Evolutionary conservation across 2,888 invertebrate genomes (phyloP), one percentile per base, ranked within the genome.

Genomic region (Gandaritis pyraliata): DNA sequence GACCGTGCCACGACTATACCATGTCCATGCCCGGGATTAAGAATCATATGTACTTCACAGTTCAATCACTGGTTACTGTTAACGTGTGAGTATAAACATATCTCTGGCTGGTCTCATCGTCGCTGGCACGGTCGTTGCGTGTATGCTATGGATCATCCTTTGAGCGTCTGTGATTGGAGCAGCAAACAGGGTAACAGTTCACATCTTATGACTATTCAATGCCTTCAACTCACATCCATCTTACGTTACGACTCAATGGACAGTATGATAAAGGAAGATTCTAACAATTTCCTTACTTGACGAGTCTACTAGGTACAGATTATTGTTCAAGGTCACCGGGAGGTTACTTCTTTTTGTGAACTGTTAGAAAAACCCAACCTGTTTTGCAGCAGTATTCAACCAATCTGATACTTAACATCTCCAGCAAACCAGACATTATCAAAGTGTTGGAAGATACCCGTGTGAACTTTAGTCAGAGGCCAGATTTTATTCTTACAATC

Each of bases 71-170:
- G 18, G 18, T 12, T 6, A 50, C 16, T 38, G 7, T 38, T 18
- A 12, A 15, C 6, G 36, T 38, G 36, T 46, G 18, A 43, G 43
- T 36, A 50, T 50, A 8, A 15, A 16, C 15, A 16, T 15, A 52
- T 43, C 13, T 43, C 52, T 23, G 12, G 43, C 30, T 43, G 15
- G 30, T 15, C 6, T 30, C 12, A n/a, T 46, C n/a, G 41, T 43
- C 41, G 29, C 43, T 50, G 50, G 43, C 57, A 50, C 49, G 57
- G 45, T 45, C 38, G 46, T n/a, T 46, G 23, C 23, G 12, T 12
- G 23, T 46, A 23, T n/a, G n/a, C n/a, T n/a, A n/a, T 46, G 51
- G 46, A 58, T 53, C 47, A 58, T 53, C 58, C 52, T 58, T 58
- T 52, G 38, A 23, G 51, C 46, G 29, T 58, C 30, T 41, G 23